These are phyloP conservation scores for Coregonus suidteri DNA, from an alignment of 2,797 vertebrate genomes.

Conservation along the genomic window DNA sequence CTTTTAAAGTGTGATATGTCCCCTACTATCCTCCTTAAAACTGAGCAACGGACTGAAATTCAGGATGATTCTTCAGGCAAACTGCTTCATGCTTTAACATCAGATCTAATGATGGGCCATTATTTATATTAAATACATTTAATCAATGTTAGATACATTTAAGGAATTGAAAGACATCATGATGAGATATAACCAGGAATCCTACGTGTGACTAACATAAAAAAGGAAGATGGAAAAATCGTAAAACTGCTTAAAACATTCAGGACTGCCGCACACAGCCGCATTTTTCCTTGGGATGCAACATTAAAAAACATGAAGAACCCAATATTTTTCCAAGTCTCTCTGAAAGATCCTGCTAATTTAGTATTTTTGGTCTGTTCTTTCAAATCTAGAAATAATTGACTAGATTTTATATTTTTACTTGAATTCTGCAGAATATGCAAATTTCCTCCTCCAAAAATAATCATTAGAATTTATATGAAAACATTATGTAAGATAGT, in stretches of 20 bases:
- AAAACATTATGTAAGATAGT: neutral
- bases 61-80: neutral
- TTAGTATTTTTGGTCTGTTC: neutral
- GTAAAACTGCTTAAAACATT: neutral
- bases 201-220: too few species aligned
- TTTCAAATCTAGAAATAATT: neutral
- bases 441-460: conserved; percentile 1
- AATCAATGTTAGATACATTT: neutral
- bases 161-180: neutral
- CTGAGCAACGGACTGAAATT: neutral
- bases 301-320: neutral
- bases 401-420: neutral
- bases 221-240: neutral
- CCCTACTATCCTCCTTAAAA: neutral
- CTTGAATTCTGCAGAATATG: conserved; percentile 7
- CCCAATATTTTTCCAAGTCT: neutral
- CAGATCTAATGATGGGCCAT: neutral
- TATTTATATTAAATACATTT: neutral
- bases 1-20: neutral
- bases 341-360: neutral
- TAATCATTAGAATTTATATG: neutral
- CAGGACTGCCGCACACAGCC: neutral
- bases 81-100: neutral
- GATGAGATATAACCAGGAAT: neutral
- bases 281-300: neutral